These are phyloP conservation scores for Cabera pusaria DNA, from an alignment of 2,888 invertebrate genomes.

Conservation along the genomic window DNA sequence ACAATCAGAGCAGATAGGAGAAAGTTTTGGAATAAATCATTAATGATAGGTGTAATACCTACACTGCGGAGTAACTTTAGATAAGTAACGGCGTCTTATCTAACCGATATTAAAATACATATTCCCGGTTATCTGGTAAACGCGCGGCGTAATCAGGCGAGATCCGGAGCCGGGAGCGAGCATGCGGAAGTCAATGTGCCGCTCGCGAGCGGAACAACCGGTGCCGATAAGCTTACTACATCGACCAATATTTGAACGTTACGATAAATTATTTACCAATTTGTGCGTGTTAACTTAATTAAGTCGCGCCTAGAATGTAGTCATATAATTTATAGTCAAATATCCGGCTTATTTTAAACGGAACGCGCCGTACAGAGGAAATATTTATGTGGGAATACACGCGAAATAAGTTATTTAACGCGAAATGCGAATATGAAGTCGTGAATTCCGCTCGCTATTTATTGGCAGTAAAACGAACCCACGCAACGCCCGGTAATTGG, in stretches of 20 bases:
- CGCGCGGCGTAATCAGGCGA: constrained; percentile 26
- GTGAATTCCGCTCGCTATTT: constrained; percentile 25
- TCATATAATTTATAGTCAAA: too few species aligned
- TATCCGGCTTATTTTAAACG: too few species aligned
- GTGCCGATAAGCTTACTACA: constrained; percentile 26
- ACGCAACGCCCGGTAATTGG: constrained; percentile 26
- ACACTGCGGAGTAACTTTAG: too few species aligned
- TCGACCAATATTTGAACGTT: constrained; percentile 19
- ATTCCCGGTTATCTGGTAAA: constrained; percentile 15
- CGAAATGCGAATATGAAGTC: constrained; percentile 22
- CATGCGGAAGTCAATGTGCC: constrained; percentile 26
- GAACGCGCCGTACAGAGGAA: constrained; percentile 2
- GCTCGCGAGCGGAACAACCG: constrained; percentile 19
- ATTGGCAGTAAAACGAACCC: constrained; percentile 25
- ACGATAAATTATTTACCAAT: constrained; percentile 2
- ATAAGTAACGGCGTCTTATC: constrained; percentile 7
- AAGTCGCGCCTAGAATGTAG: constrained; percentile 2
- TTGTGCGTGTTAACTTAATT: constrained; percentile 8
- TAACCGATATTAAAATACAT: constrained; percentile 22
- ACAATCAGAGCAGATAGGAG: too few species aligned
- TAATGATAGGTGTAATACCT: too few species aligned
- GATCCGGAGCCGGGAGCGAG: constrained; percentile 28
- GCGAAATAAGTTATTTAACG: constrained; percentile 17
- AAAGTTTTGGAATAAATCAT: too few species aligned
- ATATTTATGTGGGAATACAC: constrained; percentile 6